Conservation (phyloP, 2,113 vertebrate genomes). For the Burhinus oedicnemus region DNA sequence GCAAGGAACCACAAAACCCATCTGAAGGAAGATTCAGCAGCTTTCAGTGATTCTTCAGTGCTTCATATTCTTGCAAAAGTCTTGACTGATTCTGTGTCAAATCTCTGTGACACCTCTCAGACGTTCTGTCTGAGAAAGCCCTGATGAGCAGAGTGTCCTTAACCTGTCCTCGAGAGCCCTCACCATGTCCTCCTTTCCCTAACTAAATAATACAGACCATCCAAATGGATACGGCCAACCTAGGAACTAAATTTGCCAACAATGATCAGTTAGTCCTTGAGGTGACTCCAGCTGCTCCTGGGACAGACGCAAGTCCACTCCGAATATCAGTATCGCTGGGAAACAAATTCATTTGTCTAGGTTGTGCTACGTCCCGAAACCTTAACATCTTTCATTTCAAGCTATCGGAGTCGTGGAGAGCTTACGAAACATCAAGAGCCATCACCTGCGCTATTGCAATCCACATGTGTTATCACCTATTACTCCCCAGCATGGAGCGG, state of each 20-base stretch:
- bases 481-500: neutral
- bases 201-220: neutral
- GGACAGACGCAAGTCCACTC: neutral
- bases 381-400: constrained; percentile 12
- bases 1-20: neutral
- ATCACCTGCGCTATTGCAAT: neutral
- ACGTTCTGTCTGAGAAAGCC: neutral
- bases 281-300: neutral
- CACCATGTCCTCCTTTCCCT: fast-evolving
- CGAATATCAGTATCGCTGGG: neutral
- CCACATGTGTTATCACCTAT: neutral
- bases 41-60: neutral
- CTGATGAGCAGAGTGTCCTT: neutral
- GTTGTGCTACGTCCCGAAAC: neutral
- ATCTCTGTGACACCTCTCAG: neutral
- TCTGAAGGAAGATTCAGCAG: neutral
- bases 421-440: neutral
- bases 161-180: neutral
- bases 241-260: neutral
- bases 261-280: neutral
- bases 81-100: neutral
- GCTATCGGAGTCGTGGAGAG: neutral
- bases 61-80: neutral
- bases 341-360: neutral
- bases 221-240: neutral